A percentile compares a stretch with the other conserved stretches of the same genome.
Evolutionary conservation across 2,888 invertebrate genomes (phyloP).

Genomic region (Palloptera scutellata): DNA sequence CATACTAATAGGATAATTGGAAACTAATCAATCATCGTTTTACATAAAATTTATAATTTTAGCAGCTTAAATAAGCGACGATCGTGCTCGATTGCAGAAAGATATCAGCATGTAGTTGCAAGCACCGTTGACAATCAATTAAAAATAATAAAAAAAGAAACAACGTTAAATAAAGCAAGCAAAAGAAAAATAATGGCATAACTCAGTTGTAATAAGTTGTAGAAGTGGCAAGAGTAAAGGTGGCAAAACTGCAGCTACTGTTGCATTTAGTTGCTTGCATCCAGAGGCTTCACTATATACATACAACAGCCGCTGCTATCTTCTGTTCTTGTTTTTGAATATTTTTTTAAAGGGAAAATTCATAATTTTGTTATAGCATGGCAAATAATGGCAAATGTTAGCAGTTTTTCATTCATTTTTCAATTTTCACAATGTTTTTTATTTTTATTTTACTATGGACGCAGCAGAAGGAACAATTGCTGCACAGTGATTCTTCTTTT

Average conservation of each 20-base stretch:
- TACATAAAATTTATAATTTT: conserved; percentile 31
- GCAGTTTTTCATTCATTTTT: conserved; percentile 24
- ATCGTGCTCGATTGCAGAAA: conserved; percentile 10
- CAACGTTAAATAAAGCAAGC: neutral
- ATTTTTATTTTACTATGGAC: neutral
- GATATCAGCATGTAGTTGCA: neutral
- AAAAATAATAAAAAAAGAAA: neutral
- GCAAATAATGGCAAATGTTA: conserved; percentile 2
- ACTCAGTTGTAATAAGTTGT: too few species aligned
- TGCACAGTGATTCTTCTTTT: neutral
- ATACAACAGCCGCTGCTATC: too few species aligned
- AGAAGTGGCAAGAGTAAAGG: too few species aligned
- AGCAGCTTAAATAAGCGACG: conserved; percentile 8
- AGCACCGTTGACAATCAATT: conserved; percentile 16
- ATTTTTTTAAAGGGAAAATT: too few species aligned
- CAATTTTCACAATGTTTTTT: conserved; percentile 7
- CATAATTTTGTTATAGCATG: neutral
- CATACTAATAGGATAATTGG: conserved; percentile 31
- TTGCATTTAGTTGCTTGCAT: too few species aligned
- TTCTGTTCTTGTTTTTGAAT: too few species aligned
- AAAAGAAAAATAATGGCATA: too few species aligned
- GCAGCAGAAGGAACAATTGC: too few species aligned
- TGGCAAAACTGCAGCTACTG: too few species aligned
- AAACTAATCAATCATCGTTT: conserved; percentile 32
- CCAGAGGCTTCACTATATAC: neutral